phyloP scores from a whole-genome alignment of 1,140 invertebrate genomes.

The Micrasema longulum region DNA sequence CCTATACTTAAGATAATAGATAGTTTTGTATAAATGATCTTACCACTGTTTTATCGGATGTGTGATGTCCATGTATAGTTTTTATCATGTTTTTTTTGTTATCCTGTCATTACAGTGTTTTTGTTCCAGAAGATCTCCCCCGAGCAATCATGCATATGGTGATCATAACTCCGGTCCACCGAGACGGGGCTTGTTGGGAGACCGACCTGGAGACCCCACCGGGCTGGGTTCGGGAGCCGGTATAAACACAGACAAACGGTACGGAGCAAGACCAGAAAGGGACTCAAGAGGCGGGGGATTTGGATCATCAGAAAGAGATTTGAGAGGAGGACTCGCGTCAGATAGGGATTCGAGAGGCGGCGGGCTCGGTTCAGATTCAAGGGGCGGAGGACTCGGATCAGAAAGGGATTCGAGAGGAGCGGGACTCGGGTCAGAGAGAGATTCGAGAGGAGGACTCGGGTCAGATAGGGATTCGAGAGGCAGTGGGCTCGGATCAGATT shows the following conservation, averaged over 20 bases:
- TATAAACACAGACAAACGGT: no score
- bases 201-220: slow-evolving; percentile 17
- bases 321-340: background rate
- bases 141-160: background rate
- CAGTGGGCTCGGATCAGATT: no score
- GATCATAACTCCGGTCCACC: slow-evolving; percentile 15
- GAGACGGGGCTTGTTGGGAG: slow-evolving; percentile 29
- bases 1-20: no score
- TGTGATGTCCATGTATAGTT: no score
- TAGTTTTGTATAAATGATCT: no score
- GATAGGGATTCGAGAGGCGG: background rate
- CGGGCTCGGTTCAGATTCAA: background rate
- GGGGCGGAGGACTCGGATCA: slow-evolving; percentile 5
- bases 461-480: background rate
- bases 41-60: no score
- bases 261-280: background rate
- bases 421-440: slow-evolving; percentile 1
- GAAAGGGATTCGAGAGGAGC: background rate
- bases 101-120: no score
- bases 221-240: background rate
- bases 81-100: no score
- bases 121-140: slow-evolving; percentile 30
- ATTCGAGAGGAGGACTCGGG: background rate
- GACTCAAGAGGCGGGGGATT: background rate
- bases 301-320: no score